Conservation (phyloP, 2,888 invertebrate genomes). For the Dexiosoma caninum region DNA sequence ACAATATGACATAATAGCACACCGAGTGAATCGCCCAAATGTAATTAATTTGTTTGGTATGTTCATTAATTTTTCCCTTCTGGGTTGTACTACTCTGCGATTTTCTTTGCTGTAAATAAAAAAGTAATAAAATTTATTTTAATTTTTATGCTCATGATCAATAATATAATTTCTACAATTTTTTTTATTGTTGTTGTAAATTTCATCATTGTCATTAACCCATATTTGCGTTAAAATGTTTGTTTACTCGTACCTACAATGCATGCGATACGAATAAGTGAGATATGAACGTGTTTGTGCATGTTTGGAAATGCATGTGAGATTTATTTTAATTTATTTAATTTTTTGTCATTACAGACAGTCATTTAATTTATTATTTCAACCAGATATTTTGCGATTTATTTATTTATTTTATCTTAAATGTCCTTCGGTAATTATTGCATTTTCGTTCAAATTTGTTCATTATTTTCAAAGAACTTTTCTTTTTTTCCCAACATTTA, state of each 20-base stretch:
- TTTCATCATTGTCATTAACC: constrained; percentile 43
- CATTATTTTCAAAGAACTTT: constrained; percentile 2
- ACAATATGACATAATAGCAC: too few species aligned
- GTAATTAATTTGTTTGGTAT: too few species aligned
- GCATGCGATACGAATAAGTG: too few species aligned
- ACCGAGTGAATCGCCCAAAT: too few species aligned
- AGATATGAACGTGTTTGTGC: not conserved
- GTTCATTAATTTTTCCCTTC: too few species aligned
- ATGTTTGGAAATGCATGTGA: not conserved
- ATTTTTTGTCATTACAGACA: constrained; percentile 33
- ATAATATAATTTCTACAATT: constrained; percentile 16
- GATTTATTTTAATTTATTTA: constrained; percentile 38
- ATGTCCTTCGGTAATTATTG: constrained; percentile 51
- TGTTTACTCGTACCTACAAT: not conserved
- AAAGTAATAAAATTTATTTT: too few species aligned
- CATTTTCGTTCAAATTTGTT: constrained; percentile 37
- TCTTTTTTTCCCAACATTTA: too few species aligned
- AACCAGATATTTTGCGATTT: too few species aligned
- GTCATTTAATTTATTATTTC: constrained; percentile 30
- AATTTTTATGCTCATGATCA: not conserved
- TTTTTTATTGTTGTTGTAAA: too few species aligned
- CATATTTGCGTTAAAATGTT: constrained; percentile 29
- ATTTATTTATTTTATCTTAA: constrained; percentile 43
- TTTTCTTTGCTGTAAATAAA: too few species aligned
- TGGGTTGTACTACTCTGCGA: too few species aligned